These are phyloP conservation scores for Chlorodrepanis virens DNA, from an alignment of 2,113 vertebrate species.

Conservation along the genomic window DNA sequence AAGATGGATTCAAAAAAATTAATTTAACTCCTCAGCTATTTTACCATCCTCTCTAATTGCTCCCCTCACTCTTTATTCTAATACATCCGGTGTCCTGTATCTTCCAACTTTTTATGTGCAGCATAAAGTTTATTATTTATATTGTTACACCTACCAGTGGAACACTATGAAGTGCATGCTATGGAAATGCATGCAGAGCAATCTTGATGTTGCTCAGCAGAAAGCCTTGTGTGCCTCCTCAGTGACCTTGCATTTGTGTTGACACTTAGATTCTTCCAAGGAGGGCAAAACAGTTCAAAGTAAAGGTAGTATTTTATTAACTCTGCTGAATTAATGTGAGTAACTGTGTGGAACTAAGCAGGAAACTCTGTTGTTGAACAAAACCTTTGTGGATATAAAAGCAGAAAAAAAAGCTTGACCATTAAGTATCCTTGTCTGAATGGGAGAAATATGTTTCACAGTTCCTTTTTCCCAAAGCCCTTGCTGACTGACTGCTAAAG, in stretches of 20 bases:
- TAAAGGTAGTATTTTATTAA: not conserved
- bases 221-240: not conserved
- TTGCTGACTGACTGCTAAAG: not conserved
- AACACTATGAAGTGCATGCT: not conserved
- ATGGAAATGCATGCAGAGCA: not conserved
- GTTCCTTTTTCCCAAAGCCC: not conserved
- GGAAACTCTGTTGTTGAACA: not conserved
- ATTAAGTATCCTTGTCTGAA: not conserved
- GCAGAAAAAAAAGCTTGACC: not conserved
- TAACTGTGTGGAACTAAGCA: not conserved
- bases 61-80: not conserved
- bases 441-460: not conserved
- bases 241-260: not conserved
- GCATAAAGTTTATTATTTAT: not conserved
- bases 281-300: not conserved
- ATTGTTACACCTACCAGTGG: not conserved
- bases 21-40: constrained; percentile 12
- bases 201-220: not conserved
- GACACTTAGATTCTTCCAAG: not conserved
- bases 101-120: not conserved
- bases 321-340: not conserved
- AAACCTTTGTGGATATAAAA: not conserved
- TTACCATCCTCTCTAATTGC: not conserved
- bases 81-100: not conserved
- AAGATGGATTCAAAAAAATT: constrained; percentile 33